Evolutionary conservation across 2,113 vertebrate species (phyloP), one percentile per base, ranked within the genome.

Genomic region (Podarcis muralis): DNA sequence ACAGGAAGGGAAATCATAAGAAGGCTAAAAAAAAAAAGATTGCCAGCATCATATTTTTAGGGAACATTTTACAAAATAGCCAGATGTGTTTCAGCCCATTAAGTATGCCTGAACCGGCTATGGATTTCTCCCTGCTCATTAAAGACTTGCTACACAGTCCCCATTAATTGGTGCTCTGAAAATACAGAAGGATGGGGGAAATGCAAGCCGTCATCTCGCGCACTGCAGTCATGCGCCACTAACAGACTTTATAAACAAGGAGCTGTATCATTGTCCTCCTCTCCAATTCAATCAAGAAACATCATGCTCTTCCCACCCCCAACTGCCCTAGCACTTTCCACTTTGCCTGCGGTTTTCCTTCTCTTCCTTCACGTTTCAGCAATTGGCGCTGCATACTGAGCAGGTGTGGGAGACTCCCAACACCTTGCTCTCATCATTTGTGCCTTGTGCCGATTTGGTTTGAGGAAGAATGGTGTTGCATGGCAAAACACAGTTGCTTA

Each of bases 51-150:
- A 13, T 68, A 4, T 74, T 86, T 15, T 20, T 30, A 69, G 59
- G 3, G 59, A 68, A 30, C 18, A 27, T 75, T 81, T 81, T 66
- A 35, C 43, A 37, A 86, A 53, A 53, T 32, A 86, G 69, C 25
- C 83, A 76, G 78, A 65, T 57, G 69, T 30, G 11, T 35, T 82
- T 76, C 8, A 22, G 59, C 59, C 57, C 57, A 65, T 74, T 86
- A 75, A 81, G n/a, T 65, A 37, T 68, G 32, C 27, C n/a, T 89
- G 57, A 74, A 74, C 77, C 53, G 11, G 40, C 62, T 11, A 76
- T 57, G 11, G 59, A 53, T 72, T 83, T 48, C 78, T 77, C 25
- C 30, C 68, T 78, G 40, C 57, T 81, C 78, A 89, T 85, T 89
- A 81, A 81, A 23, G 53, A 81, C 57, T 83, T 83, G 66, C 30